Evolutionary conservation across 2,113 vertebrate species (phyloP).

Genomic region (Grallaria varia): DNA sequence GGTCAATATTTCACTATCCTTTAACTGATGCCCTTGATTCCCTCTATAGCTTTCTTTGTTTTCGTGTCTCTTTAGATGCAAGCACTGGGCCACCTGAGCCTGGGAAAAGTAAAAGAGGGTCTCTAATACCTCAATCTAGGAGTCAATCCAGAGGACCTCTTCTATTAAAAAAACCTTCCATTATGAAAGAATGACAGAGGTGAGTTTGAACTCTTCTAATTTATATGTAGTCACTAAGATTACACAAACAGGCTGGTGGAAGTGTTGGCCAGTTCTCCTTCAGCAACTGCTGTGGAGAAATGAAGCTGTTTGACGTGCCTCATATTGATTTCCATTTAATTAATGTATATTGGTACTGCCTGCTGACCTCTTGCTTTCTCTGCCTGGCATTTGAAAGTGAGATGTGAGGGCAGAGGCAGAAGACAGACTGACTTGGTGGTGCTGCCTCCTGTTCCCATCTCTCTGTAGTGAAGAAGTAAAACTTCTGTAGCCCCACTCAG

Average conservation of each 20-base stretch:
- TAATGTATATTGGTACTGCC: fast-evolving
- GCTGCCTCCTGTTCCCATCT: not conserved
- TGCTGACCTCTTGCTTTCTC: not conserved
- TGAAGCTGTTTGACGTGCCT: not conserved
- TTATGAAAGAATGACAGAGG: not conserved
- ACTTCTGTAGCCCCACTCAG: not conserved
- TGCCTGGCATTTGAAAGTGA: not conserved
- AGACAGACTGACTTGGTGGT: not conserved
- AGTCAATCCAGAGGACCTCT: not conserved
- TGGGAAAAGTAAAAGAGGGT: not conserved
- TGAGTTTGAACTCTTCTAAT: not conserved
- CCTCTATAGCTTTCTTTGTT: not conserved
- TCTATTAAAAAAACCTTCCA: not conserved
- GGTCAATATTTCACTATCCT: not conserved
- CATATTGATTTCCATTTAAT: not conserved
- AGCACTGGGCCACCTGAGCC: not conserved
- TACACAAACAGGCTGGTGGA: not conserved
- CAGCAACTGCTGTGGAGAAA: not conserved
- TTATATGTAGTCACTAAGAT: not conserved
- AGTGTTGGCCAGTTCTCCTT: not conserved
- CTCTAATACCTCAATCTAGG: not conserved
- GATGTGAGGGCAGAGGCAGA: not conserved
- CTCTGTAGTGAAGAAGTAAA: not conserved
- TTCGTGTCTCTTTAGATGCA: not conserved
- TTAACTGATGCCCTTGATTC: not conserved